A percentile compares a stretch with the other conserved stretches of the same genome.
Evolutionary conservation across 2,888 invertebrate species (phyloP).

Genomic region (Agrilus mali): DNA sequence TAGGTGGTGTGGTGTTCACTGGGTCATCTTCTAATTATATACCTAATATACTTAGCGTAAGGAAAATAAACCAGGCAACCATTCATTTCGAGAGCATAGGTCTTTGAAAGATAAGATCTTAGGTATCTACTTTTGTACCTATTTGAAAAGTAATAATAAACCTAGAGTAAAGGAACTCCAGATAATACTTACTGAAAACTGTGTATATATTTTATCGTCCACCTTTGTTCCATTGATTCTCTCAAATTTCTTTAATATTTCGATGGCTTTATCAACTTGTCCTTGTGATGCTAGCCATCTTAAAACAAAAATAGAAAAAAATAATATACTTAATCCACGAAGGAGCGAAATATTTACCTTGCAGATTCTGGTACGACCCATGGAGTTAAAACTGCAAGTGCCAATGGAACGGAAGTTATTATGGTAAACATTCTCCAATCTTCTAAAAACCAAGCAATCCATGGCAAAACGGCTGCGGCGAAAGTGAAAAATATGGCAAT

Average conservation of each 20-base stretch:
- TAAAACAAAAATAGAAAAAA: constrained; percentile 18
- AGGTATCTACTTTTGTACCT: too few species aligned
- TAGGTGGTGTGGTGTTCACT: too few species aligned
- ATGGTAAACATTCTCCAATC: constrained; percentile 72
- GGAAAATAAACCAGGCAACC: too few species aligned
- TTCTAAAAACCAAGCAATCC: constrained; percentile 69
- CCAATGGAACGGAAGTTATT: constrained; percentile 64
- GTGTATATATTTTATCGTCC: constrained; percentile 57
- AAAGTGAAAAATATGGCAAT: constrained; percentile 79
- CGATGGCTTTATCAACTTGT: constrained; percentile 63
- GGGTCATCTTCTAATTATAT: too few species aligned
- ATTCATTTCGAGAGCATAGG: too few species aligned
- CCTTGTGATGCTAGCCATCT: constrained; percentile 84
- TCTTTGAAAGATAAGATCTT: too few species aligned
- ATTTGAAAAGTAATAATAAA: too few species aligned
- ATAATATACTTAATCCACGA: too few species aligned
- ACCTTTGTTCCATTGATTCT: constrained; percentile 65
- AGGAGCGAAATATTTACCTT: constrained; percentile 37
- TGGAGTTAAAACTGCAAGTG: constrained; percentile 58
- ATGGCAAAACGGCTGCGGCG: constrained; percentile 67
- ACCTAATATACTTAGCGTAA: too few species aligned
- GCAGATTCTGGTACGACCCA: constrained; percentile 76
- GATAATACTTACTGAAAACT: constrained; percentile 51
- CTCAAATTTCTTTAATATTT: constrained; percentile 68
- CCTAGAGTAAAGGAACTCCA: background rate